Percentiles rank a stretch among this genome's conserved stretches.
Conservation (phyloP, 2,888 invertebrate genomes). For the Drosophila parthenogenetica region DNA sequence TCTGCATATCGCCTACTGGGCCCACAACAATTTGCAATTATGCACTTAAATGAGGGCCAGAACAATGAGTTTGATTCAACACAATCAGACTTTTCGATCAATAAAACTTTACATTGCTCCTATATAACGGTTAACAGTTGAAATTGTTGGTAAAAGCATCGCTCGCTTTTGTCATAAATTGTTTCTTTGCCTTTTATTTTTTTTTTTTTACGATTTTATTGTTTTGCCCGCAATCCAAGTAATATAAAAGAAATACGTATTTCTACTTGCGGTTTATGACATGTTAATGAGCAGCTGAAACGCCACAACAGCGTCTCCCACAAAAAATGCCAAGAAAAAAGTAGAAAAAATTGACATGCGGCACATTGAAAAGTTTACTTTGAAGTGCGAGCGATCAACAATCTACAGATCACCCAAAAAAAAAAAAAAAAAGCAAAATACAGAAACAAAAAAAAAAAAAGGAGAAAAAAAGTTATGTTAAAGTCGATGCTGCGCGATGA, state of each 20-base stretch:
- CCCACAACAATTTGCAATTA: conserved; percentile 40
- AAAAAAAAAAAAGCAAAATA: too few species aligned
- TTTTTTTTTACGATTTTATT: conserved; percentile 10
- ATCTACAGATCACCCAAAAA: conserved; percentile 30
- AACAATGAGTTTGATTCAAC: conserved; percentile 72
- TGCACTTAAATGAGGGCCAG: conserved; percentile 48
- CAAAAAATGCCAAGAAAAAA: conserved; percentile 1
- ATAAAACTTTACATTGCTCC: conserved; percentile 26
- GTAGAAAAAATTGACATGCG: conserved; percentile 38
- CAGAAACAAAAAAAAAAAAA: conserved; percentile 8
- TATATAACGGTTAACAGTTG: conserved; percentile 22
- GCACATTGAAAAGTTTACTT: conserved; percentile 52
- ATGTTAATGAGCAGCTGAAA: conserved; percentile 73
- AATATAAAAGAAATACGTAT: conserved; percentile 15
- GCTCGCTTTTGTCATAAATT: conserved; percentile 41
- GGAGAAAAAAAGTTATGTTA: background rate
- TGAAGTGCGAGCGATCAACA: conserved; percentile 58
- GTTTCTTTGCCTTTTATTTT: conserved; percentile 31
- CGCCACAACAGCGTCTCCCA: conserved; percentile 37
- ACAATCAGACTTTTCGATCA: conserved; percentile 25
- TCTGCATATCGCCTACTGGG: conserved; percentile 43
- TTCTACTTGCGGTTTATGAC: conserved; percentile 74
- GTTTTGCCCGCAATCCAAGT: conserved; percentile 1
- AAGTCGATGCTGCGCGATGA: conserved; percentile 43
- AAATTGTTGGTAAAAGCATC: conserved; percentile 31